These are phyloP conservation scores for Typhlomys cinereus DNA, from an alignment of 2,113 vertebrate genomes.

Conservation along the genomic window DNA sequence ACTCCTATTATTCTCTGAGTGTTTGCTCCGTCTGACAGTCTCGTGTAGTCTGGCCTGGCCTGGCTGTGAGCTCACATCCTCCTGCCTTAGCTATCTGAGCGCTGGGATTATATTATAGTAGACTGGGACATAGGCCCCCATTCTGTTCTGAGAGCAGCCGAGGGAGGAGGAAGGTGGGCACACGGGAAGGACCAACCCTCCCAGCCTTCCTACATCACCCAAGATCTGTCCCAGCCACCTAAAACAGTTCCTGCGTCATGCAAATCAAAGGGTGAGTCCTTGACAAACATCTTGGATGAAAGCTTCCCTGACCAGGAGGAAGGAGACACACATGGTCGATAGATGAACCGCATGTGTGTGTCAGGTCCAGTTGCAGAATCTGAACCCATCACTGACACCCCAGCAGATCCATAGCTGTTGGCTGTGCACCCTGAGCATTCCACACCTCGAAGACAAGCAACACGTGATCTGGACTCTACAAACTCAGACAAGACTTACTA, in stretches of 20 bases:
- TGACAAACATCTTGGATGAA: not conserved
- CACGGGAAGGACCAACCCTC: accelerated
- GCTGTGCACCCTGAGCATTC: not conserved
- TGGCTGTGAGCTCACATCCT: not conserved
- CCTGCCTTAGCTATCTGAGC: not conserved
- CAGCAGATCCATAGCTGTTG: not conserved
- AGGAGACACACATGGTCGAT: accelerated
- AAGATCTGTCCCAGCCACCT: accelerated
- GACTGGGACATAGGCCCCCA: accelerated
- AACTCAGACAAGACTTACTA: not conserved
- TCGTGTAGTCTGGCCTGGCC: not conserved
- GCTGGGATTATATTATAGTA: not conserved
- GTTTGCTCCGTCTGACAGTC: not conserved
- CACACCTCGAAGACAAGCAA: not conserved
- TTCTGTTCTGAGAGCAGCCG: not conserved
- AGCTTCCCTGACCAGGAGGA: not conserved
- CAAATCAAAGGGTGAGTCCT: not conserved
- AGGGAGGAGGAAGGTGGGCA: accelerated
- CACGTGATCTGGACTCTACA: not conserved
- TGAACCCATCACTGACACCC: not conserved
- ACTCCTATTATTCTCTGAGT: not conserved
- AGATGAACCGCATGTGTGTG: not conserved
- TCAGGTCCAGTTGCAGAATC: not conserved
- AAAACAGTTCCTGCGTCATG: not conserved
- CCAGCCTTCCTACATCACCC: accelerated